Base-by-base conservation (phyloP, 2,888 invertebrate species). In the Caenorhabditis wallacei region DNA sequence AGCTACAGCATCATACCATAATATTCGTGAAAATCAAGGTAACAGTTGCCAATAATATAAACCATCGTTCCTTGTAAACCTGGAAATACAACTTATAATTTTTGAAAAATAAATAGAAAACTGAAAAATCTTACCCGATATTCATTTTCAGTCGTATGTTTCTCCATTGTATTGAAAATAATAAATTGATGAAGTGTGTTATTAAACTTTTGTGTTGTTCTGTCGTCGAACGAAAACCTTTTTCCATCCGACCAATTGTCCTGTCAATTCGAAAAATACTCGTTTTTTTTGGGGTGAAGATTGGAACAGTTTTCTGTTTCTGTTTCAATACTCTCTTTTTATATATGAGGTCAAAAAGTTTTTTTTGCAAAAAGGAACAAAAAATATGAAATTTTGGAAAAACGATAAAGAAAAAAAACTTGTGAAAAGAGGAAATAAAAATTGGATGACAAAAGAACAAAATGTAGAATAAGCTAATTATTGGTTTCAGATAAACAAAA, bases 31-130 rank as follows among this genome's bases (percentile, higher is more conserved):
- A 46, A 1, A 75, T 75, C 5, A 82, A 26, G 18, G 70, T 43
- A 30, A 57, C 35, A 1, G 54, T 71, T 11, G 81, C 53, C 10
- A 66, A 3, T n/a, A 82, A 35, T 24, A 82, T 66, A 13, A 70
- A 48, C 81, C 81, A 82, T 76, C 81, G 37, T 53, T 82, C 81
- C 35, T 35, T 70, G 57, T 82, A 82, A 7, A 82, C 76, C 76
- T 82, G 22, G 35, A 63, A 53, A 24, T 35, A 30, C n/a, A n/a
- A n/a, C n/a, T n/a, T n/a, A n/a, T n/a, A n/a, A n/a, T n/a, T n/a
- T n/a, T 20, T 18, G 26, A 35, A 57, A 24, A 18, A 18, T 8
- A 13, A 24, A 11, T 3, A 30, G 8, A n/a, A n/a, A 1, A 7
- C 16, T 10, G 3, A 57, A 69, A n/a, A n/a, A n/a, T n/a, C 64